phyloP scores from a whole-genome alignment of 1,140 invertebrate genomes.

The Acromyrmex charruanus region DNA sequence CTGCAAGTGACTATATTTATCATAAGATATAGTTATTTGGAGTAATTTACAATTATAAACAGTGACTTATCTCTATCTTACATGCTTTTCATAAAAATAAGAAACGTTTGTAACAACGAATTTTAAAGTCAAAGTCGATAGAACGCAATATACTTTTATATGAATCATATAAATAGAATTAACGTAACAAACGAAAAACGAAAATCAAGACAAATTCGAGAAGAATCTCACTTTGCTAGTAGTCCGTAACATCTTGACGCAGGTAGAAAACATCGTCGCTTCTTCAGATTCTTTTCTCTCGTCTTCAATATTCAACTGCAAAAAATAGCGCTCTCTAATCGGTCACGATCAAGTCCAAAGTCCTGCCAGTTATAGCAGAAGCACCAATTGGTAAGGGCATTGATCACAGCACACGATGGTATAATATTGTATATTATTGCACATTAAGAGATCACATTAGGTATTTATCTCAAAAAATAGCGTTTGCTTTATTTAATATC shows the following conservation, averaged over 20 bases:
- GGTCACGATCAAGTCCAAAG: conserved; percentile 59
- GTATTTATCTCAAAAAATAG: not conserved
- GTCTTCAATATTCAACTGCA: not conserved
- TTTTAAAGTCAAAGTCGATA: not conserved
- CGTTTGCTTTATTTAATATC: not conserved
- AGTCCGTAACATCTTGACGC: conserved; percentile 41
- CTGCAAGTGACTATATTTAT: no score
- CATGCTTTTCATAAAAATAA: not conserved
- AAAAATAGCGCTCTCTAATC: conserved; percentile 22
- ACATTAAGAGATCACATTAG: not conserved
- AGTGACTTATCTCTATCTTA: no score
- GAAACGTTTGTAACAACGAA: not conserved
- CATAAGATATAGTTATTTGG: not conserved
- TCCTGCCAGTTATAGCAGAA: not conserved
- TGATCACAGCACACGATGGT: not conserved
- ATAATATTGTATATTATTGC: not conserved
- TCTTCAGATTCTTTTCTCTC: not conserved
- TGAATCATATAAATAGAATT: not conserved
- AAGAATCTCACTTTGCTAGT: conserved; percentile 56
- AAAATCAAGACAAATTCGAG: not conserved
- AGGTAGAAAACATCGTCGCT: conserved; percentile 60
- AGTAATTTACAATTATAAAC: not conserved
- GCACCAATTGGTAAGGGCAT: not conserved
- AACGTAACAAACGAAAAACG: conserved; percentile 16
- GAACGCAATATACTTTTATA: not conserved